Percentiles rank a stretch among this genome's conserved stretches.
phyloP scores from a whole-genome alignment of 2,113 vertebrate species.

The Butastur rufipennis region DNA sequence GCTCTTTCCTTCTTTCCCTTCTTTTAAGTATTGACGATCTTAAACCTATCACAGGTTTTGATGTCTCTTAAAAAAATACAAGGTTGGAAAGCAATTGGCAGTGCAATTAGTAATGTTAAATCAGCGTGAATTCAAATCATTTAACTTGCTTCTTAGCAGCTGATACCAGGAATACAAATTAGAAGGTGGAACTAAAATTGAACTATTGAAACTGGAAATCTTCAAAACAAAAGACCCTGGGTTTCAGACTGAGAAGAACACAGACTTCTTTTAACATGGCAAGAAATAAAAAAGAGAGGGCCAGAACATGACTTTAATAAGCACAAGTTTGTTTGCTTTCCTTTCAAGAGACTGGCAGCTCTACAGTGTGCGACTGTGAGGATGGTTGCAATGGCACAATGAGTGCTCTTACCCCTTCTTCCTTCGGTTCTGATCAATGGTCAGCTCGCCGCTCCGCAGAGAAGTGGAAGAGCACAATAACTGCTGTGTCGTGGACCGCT shows the following conservation, averaged over 20 bases:
- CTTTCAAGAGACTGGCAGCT: slow-evolving; percentile 21
- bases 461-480: not conserved
- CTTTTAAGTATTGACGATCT: slow-evolving; percentile 39
- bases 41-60: slow-evolving; percentile 53
- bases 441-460: not conserved
- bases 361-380: not conserved
- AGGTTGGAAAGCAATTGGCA: slow-evolving; percentile 58
- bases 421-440: not conserved
- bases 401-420: not conserved
- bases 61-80: slow-evolving; percentile 58
- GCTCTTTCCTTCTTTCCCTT: slow-evolving; percentile 12
- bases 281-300: slow-evolving; percentile 34
- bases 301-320: slow-evolving; percentile 32
- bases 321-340: not conserved
- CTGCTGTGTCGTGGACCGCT: not conserved
- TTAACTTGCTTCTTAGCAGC: slow-evolving; percentile 67
- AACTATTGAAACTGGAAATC: slow-evolving; percentile 43
- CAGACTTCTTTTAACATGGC: slow-evolving; percentile 34
- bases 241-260: slow-evolving; percentile 39
- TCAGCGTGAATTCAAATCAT: slow-evolving; percentile 64
- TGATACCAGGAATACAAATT: slow-evolving; percentile 60
- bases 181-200: slow-evolving; percentile 63
- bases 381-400: not conserved
- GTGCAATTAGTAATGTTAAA: slow-evolving; percentile 61
- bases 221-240: slow-evolving; percentile 42